Conservation (phyloP, 1,140 invertebrate species). For the Eumeta japonica region DNA sequence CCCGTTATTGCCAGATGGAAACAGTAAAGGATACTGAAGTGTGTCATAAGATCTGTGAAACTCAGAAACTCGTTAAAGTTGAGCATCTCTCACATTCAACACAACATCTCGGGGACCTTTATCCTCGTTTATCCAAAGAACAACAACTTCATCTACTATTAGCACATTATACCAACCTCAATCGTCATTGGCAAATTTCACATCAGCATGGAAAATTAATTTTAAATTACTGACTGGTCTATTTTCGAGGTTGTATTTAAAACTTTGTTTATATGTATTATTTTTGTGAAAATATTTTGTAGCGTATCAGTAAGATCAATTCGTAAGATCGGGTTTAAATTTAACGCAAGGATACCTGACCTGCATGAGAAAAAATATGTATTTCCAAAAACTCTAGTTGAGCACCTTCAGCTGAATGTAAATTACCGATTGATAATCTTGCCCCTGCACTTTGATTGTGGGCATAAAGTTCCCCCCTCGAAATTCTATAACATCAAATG, state of each 20-base stretch:
- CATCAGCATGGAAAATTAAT: conserved; percentile 19
- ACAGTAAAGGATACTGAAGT: too few relatives aligned
- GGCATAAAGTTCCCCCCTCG: conserved; percentile 22
- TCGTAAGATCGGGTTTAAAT: conserved; percentile 15
- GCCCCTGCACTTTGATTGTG: conserved; percentile 20
- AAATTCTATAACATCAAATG: conserved; percentile 24
- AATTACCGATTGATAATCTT: conserved; percentile 16
- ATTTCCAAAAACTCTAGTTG: conserved; percentile 17
- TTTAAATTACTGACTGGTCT: conserved; percentile 16
- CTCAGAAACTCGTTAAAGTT: too few relatives aligned
- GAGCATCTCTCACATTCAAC: too few relatives aligned
- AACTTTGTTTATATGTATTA: conserved; percentile 16
- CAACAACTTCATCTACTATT: too few relatives aligned
- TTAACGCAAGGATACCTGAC: conserved; percentile 21
- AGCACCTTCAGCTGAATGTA: conserved; percentile 13
- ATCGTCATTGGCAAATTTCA: conserved; percentile 13
- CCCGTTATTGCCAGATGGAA: too few relatives aligned
- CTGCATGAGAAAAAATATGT: too few relatives aligned
- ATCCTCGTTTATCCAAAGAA: too few relatives aligned
- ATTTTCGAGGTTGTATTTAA: too few relatives aligned
- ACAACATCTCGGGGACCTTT: too few relatives aligned
- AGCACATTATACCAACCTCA: conserved; percentile 11
- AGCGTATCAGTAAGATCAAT: conserved; percentile 16
- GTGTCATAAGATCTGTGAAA: too few relatives aligned
- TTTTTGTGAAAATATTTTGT: too few relatives aligned